These are phyloP conservation scores for Cirrhinus molitorella DNA, from an alignment of 2,797 vertebrate species.

Conservation along the genomic window DNA sequence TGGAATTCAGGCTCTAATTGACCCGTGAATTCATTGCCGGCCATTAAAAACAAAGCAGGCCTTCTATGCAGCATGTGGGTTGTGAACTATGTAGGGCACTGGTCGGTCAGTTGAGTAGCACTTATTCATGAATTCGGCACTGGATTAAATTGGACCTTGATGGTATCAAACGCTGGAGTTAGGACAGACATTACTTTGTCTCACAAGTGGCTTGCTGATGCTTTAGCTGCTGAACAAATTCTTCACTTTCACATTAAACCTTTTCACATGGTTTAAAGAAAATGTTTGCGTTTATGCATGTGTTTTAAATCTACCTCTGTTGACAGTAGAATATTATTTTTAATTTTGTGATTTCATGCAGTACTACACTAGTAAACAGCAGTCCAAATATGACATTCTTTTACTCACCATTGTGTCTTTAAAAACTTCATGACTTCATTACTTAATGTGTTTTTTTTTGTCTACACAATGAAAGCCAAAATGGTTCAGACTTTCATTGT, in stretches of 20 bases:
- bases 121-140: slow-evolving; percentile 50
- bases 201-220: slow-evolving; percentile 5
- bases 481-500: background rate
- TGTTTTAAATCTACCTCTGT: background rate
- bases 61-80: slow-evolving; percentile 48
- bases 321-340: background rate
- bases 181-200: slow-evolving; percentile 28
- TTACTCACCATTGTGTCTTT: background rate
- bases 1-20: slow-evolving; percentile 63
- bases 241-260: background rate
- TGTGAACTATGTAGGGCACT: slow-evolving; percentile 41
- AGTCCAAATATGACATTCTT: background rate
- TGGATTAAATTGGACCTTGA: slow-evolving; percentile 35
- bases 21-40: slow-evolving; percentile 56
- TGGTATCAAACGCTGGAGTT: slow-evolving; percentile 15
- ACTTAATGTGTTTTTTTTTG: background rate
- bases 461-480: background rate
- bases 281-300: background rate
- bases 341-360: background rate
- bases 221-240: slow-evolving; percentile 1
- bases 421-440: background rate
- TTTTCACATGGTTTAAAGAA: background rate
- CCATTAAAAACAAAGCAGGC: slow-evolving; percentile 62
- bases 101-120: slow-evolving; percentile 39
- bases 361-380: background rate